Conservation (phyloP, 2,888 invertebrate species). For the Nemotelus pantherinus region DNA sequence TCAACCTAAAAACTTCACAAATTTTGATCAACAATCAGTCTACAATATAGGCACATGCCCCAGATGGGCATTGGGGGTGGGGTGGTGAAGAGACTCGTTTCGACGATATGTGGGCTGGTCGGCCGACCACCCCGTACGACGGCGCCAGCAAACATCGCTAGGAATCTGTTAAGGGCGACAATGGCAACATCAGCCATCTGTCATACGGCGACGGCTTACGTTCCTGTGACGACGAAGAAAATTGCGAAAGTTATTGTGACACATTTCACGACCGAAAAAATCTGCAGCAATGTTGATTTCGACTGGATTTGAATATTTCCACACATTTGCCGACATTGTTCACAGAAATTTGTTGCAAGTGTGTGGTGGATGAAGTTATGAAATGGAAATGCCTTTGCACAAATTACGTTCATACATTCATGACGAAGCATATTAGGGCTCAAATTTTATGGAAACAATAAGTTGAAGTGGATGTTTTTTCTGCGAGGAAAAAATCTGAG, state of each 20-base stretch:
- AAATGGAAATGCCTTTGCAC: too few relatives aligned
- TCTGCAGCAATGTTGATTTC: not conserved
- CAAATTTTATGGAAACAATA: too few relatives aligned
- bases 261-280: not conserved
- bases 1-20: constrained; percentile 23
- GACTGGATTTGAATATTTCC: too few relatives aligned
- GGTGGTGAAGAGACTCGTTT: too few relatives aligned
- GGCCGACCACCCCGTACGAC: not conserved
- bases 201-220: not conserved
- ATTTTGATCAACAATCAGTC: constrained; percentile 37
- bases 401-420: too few relatives aligned
- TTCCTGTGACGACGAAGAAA: constrained; percentile 1
- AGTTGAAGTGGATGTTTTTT: too few relatives aligned
- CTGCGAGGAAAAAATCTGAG: too few relatives aligned
- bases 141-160: not conserved
- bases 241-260: not conserved
- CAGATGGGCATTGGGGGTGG: not conserved
- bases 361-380: too few relatives aligned
- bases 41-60: not conserved
- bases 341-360: too few relatives aligned
- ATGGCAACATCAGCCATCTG: constrained; percentile 9
- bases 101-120: too few relatives aligned
- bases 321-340: too few relatives aligned
- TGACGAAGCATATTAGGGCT: too few relatives aligned
- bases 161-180: not conserved